A percentile compares a stretch with the other conserved stretches of the same genome.
Conservation (phyloP, 2,888 invertebrate species). For the Germaria angustata region DNA sequence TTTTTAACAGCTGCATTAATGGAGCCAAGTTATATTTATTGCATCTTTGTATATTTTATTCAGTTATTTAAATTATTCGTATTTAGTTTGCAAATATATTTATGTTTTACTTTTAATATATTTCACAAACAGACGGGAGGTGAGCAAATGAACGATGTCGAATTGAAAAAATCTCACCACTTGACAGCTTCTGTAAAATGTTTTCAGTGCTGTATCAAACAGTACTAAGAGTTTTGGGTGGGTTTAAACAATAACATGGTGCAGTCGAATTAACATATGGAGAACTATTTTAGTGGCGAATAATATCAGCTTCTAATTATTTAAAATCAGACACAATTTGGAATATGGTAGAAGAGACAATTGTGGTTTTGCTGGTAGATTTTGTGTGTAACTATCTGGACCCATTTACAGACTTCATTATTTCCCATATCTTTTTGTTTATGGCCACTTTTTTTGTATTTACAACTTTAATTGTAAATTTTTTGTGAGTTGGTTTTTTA, state of each 20-base stretch:
- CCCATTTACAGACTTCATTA: no score
- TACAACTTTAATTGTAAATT: no score
- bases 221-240: neutral
- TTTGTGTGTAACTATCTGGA: no score
- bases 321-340: no score
- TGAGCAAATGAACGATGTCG: conserved; percentile 41
- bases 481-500: no score
- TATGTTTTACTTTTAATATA: conserved; percentile 33
- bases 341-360: no score
- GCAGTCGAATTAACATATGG: no score
- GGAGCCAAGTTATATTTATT: neutral
- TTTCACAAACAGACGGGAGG: conserved; percentile 47
- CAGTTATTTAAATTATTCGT: conserved; percentile 25
- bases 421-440: no score
- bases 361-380: no score
- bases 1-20: neutral
- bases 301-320: no score
- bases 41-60: conserved; percentile 25
- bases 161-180: conserved; percentile 42
- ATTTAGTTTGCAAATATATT: conserved; percentile 4
- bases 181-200: conserved; percentile 19
- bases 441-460: no score
- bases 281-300: no score
- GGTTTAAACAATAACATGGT: neutral
- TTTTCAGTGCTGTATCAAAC: neutral